These are phyloP conservation scores for Diarsia rubi DNA, from an alignment of 2,888 invertebrate genomes.

Conservation along the genomic window DNA sequence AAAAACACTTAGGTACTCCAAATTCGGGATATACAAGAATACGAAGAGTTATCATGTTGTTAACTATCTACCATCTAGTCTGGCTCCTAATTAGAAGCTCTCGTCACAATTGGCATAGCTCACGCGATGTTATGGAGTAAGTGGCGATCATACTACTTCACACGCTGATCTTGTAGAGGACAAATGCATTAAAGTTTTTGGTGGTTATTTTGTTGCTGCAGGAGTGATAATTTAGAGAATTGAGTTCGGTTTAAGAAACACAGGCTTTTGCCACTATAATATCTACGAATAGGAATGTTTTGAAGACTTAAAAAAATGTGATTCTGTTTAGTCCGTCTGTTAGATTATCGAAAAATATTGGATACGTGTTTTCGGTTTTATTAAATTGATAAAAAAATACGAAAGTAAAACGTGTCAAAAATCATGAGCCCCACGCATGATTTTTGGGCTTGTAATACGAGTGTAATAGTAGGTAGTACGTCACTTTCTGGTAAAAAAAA, in stretches of 20 bases:
- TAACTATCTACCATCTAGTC: slow-evolving; percentile 22
- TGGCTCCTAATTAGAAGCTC: slow-evolving; percentile 36
- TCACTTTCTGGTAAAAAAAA: no score
- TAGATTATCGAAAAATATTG: no score
- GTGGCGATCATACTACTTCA: not conserved
- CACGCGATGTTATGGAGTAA: slow-evolving; percentile 40
- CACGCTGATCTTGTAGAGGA: slow-evolving; percentile 10
- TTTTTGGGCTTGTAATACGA: no score
- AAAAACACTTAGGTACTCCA: not conserved
- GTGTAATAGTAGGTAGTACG: no score
- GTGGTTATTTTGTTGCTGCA: not conserved
- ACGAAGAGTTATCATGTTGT: not conserved
- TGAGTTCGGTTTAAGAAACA: not conserved
- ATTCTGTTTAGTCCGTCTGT: no score
- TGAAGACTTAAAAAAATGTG: no score
- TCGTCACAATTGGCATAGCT: slow-evolving; percentile 39
- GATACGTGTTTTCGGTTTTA: no score
- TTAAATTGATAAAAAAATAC: no score
- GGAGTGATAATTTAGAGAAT: not conserved
- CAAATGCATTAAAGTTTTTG: slow-evolving; percentile 13
- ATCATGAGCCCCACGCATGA: no score
- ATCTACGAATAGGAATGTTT: no score
- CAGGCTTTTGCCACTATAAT: no score
- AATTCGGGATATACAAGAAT: not conserved
- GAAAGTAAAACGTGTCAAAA: no score